A percentile compares a stretch with the other conserved stretches of the same genome.
Conservation (phyloP, 1,140 invertebrate genomes). For the Tetramorium parvispinum region DNA sequence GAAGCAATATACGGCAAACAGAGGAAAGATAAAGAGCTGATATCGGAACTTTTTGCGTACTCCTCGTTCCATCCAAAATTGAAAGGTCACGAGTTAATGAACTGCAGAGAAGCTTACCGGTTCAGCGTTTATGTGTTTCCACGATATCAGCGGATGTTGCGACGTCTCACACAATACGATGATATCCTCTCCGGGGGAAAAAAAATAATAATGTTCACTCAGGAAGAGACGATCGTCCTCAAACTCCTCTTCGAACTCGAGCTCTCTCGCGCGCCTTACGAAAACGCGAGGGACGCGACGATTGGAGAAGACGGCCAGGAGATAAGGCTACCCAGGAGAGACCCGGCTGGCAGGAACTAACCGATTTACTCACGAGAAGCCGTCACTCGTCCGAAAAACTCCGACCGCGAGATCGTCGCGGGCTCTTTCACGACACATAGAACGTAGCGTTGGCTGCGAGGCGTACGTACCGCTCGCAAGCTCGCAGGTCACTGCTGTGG, state of each 20-base stretch:
- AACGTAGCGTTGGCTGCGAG: neutral
- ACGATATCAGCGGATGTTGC: neutral
- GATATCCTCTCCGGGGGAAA: neutral
- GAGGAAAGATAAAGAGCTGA: constrained; percentile 9
- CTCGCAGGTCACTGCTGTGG: constrained; percentile 41
- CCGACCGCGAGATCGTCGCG: constrained; percentile 26
- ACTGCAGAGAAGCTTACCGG: constrained; percentile 21
- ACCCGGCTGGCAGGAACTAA: neutral
- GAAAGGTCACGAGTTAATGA: constrained; percentile 2
- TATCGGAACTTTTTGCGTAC: neutral
- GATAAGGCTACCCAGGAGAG: neutral
- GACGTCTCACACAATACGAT: neutral
- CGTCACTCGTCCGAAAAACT: constrained; percentile 22
- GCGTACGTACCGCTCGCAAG: constrained; percentile 26
- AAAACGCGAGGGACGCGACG: neutral
- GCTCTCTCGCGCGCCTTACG: neutral
- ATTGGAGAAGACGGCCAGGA: neutral
- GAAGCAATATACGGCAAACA: neutral
- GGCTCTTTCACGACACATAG: constrained; percentile 52
- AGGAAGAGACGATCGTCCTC: neutral
- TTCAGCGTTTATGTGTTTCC: constrained; percentile 12
- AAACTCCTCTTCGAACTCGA: neutral
- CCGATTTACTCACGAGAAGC: constrained; percentile 32
- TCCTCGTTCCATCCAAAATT: neutral
- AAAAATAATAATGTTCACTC: neutral